Percentiles rank a stretch among this genome's conserved stretches.
Evolutionary conservation across 2,113 vertebrate genomes (phyloP).

Genomic region (Colossoma macropomum): DNA sequence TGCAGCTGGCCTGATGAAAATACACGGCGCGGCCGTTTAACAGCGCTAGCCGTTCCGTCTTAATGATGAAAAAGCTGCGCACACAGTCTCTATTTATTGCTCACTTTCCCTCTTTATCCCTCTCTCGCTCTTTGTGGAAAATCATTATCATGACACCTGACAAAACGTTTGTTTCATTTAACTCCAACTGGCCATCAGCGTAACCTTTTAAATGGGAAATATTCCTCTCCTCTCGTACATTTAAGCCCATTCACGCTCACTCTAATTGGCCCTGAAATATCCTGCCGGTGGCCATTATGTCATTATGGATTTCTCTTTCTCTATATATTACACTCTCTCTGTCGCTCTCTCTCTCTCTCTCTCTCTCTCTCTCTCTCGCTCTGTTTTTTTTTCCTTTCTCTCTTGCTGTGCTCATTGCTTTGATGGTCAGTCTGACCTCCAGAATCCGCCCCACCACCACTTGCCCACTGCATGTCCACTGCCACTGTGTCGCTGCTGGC

Average conservation of each 20-base stretch:
- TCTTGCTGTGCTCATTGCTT: neutral
- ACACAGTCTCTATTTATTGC: neutral
- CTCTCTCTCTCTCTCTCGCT: neutral
- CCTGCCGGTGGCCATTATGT: conserved; percentile 7
- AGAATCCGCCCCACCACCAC: neutral
- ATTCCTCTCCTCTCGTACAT: neutral
- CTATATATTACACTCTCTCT: neutral
- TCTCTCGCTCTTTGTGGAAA: neutral
- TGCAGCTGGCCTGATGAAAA: neutral
- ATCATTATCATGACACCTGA: conserved; percentile 13
- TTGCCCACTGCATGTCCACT: neutral
- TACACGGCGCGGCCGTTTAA: neutral
- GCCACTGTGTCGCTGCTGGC: neutral
- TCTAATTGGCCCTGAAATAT: conserved; percentile 3
- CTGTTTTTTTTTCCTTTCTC: neutral
- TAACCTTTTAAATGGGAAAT: conserved; percentile 2
- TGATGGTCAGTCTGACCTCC: conserved; percentile 2
- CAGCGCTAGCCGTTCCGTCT: neutral
- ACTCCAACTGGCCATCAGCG: neutral
- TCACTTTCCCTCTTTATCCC: neutral
- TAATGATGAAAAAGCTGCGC: too few relatives aligned
- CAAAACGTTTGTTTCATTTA: conserved; percentile 3
- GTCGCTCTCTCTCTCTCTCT: neutral
- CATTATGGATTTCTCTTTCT: conserved; percentile 16
- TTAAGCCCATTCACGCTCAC: conserved; percentile 5